Evolutionary conservation across 1,140 invertebrate genomes (phyloP), one percentile per base, ranked within the genome.

Genomic region (Aphaenogaster rudis): DNA sequence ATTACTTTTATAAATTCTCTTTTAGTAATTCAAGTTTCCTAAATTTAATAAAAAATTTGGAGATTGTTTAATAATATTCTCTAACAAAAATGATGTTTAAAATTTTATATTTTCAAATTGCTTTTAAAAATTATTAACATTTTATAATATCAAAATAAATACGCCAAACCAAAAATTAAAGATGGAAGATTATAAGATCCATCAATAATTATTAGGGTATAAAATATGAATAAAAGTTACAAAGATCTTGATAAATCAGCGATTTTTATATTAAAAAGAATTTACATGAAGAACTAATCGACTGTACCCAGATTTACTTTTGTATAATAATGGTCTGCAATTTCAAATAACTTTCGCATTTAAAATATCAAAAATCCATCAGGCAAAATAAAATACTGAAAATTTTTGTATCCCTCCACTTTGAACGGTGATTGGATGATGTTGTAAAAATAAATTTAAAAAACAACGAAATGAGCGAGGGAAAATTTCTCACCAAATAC

Each of bases 401-500:
- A 80, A 50, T 52, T 17, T n/a, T 67, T 13, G 33, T 36, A 15
- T 52, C 15, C 3, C 8, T 48, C 21, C 13, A 28, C 8, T 45
- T 78, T 2, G 0, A 52, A 77, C 5, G 4, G 4, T n/a, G 28
- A 74, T 42, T 21, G 4, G 2, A 21, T 17, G 15, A 63, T 4
- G 21, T 45, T 77, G 54, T 17, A 64, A 78, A 78, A 78, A 33
- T 64, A 21, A 78, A 48, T 78, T 78, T 33, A 21, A 78, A 61
- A 77, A 3, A 1, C 11, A 28, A 61, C 2, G 9, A 64, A 48
- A 33, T 48, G 15, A 59, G n/a, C 17, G n/a, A 45, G 36, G 2
- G 9, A 21, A 48, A 64, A 78, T 45, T 48, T 48, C 39, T 28
- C 15, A 11, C 15, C 59, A n/a, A 48, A 64, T 21, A 33, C 15